Evolutionary conservation across 1,140 invertebrate species (phyloP).

Genomic region (Centruroides sculpturatus): DNA sequence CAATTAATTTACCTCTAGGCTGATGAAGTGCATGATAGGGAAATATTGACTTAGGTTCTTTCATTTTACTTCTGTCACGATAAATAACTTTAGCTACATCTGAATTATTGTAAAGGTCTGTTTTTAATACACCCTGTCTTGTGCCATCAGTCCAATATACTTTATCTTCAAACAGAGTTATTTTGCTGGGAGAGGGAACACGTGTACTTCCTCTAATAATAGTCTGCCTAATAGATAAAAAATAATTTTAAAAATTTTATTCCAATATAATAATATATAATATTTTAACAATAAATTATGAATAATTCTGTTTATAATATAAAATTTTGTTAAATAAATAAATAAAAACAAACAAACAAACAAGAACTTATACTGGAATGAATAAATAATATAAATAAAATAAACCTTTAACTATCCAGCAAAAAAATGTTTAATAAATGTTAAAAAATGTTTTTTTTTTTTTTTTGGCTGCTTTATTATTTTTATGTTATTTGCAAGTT

Average conservation of each 20-base stretch:
- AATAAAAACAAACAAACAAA: too few species aligned
- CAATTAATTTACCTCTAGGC: constrained; percentile 28
- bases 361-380: too few species aligned
- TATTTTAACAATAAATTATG: too few species aligned
- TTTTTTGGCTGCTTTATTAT: too few species aligned
- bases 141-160: constrained; percentile 93
- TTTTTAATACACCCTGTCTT: constrained; percentile 81
- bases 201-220: constrained; percentile 44
- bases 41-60: constrained; percentile 71
- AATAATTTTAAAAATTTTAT: not conserved
- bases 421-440: too few species aligned
- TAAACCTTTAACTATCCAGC: too few species aligned
- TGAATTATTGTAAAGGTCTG: constrained; percentile 72
- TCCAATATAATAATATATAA: too few species aligned
- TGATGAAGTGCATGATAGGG: constrained; percentile 64
- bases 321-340: too few species aligned
- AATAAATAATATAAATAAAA: too few species aligned
- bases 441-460: too few species aligned
- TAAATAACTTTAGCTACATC: constrained; percentile 59
- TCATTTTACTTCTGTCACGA: constrained; percentile 50
- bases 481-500: too few species aligned
- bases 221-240: constrained; percentile 21
- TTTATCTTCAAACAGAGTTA: constrained; percentile 77
- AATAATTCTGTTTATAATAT: too few species aligned
- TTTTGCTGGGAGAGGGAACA: constrained; percentile 68